These are phyloP conservation scores for Tetragnatha montana DNA, from an alignment of 2,888 invertebrate species.

Conservation along the genomic window DNA sequence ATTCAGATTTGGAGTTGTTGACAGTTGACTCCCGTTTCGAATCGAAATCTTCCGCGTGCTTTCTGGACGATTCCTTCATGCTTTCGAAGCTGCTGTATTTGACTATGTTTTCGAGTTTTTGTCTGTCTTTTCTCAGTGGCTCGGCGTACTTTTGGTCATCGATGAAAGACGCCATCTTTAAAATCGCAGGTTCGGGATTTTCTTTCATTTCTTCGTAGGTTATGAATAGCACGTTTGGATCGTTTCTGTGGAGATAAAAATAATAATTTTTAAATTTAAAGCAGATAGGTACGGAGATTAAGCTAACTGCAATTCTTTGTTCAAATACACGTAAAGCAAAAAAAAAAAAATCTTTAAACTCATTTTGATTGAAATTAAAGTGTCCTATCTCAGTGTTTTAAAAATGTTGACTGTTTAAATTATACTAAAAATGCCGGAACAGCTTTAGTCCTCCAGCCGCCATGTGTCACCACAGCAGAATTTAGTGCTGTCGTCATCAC, in stretches of 20 bases:
- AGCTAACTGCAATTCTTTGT: no score
- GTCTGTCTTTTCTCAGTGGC: slow-evolving; percentile 12
- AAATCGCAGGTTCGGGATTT: slow-evolving; percentile 67
- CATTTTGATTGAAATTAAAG: no score
- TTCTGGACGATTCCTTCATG: slow-evolving; percentile 54
- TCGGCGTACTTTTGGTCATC: slow-evolving; percentile 50
- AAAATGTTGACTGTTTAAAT: no score
- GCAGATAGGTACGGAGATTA: no score
- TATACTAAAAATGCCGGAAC: no score
- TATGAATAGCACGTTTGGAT: slow-evolving; percentile 75
- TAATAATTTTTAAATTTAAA: no score
- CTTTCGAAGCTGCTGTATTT: slow-evolving; percentile 54
- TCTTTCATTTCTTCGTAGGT: slow-evolving; percentile 77
- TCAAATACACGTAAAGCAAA: no score
- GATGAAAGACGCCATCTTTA: slow-evolving; percentile 72
- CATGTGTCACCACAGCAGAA: no score
- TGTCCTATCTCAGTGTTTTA: no score
- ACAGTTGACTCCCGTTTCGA: background rate
- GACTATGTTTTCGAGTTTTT: slow-evolving; percentile 30
- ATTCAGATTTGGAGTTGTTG: background rate
- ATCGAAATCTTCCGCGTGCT: background rate
- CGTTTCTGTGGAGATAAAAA: slow-evolving; percentile 62
- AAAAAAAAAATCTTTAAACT: no score
- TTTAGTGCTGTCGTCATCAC: no score
- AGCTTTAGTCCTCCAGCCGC: no score